These are phyloP conservation scores for Palythoa grandiflora DNA, from an alignment of 92 coral and sea anemone species.

Conservation along the genomic window DNA sequence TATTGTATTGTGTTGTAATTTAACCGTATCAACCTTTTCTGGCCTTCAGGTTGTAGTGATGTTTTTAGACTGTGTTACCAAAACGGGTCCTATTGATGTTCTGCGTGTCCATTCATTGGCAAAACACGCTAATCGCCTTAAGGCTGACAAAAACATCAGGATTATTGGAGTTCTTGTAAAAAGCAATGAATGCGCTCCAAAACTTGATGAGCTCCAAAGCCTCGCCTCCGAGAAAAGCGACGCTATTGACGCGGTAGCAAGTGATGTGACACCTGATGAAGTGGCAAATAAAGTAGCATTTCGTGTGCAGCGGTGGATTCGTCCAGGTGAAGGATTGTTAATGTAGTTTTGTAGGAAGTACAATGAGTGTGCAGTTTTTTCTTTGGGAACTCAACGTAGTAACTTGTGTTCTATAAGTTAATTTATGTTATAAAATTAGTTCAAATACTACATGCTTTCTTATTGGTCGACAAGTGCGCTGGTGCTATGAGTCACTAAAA, in stretches of 20 bases:
- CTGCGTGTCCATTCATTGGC: neutral
- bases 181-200: neutral
- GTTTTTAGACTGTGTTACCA: neutral
- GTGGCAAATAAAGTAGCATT: slow-evolving; percentile 14
- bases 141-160: neutral
- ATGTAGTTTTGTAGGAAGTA: too few species aligned
- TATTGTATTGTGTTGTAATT: neutral
- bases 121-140: neutral
- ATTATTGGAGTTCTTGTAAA: slow-evolving; percentile 10
- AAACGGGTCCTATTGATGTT: neutral
- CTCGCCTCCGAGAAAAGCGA: neutral
- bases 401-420: too few species aligned
- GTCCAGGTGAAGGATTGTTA: neutral
- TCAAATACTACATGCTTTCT: too few species aligned
- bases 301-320: slow-evolving; percentile 2
- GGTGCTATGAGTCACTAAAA: too few species aligned
- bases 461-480: too few species aligned
- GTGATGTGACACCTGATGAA: neutral
- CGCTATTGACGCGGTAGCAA: neutral
- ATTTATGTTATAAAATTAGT: too few species aligned
- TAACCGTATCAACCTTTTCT: neutral
- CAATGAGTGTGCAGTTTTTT: too few species aligned
- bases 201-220: slow-evolving; percentile 18
- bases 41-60: neutral
- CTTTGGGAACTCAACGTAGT: too few species aligned